A percentile compares a stretch with the other conserved stretches of the same genome.
Conservation (phyloP, 2,797 vertebrate species). For the Pithecia hirsuta region DNA sequence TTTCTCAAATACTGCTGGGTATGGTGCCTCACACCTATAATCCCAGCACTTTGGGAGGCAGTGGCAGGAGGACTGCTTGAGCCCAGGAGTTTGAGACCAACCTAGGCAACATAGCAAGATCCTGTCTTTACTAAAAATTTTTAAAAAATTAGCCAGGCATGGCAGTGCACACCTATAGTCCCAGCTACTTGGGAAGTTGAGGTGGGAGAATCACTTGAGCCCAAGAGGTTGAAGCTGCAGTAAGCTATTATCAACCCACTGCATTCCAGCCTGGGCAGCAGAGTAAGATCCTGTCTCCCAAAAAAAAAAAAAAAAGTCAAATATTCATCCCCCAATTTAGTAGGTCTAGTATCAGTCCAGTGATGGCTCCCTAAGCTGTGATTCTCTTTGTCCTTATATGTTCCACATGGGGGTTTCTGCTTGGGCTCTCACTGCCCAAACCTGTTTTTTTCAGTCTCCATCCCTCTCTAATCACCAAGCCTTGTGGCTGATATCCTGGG, state of each 20-base stretch:
- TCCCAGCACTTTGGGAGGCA: background rate
- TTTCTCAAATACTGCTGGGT: background rate
- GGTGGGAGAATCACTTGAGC: background rate
- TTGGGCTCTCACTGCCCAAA: background rate
- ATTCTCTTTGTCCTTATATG: background rate
- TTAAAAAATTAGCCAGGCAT: background rate
- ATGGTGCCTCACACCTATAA: background rate
- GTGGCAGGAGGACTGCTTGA: background rate
- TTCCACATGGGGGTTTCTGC: background rate
- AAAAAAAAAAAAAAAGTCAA: background rate
- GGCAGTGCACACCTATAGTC: background rate
- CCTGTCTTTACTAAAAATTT: background rate
- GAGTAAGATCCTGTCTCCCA: background rate
- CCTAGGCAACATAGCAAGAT: background rate
- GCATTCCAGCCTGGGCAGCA: background rate
- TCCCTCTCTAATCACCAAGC: background rate
- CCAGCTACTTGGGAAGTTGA: background rate
- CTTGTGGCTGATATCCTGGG: background rate
- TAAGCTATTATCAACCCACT: background rate
- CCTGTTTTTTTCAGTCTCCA: background rate
- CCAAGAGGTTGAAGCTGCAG: background rate
- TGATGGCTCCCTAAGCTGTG: background rate
- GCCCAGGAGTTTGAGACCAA: background rate
- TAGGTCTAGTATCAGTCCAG: background rate
- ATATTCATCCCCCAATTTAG: background rate